Evolutionary conservation across 1,140 invertebrate species (phyloP), one percentile per base, ranked within the genome.

Genomic region (Phthorimaea operculella): DNA sequence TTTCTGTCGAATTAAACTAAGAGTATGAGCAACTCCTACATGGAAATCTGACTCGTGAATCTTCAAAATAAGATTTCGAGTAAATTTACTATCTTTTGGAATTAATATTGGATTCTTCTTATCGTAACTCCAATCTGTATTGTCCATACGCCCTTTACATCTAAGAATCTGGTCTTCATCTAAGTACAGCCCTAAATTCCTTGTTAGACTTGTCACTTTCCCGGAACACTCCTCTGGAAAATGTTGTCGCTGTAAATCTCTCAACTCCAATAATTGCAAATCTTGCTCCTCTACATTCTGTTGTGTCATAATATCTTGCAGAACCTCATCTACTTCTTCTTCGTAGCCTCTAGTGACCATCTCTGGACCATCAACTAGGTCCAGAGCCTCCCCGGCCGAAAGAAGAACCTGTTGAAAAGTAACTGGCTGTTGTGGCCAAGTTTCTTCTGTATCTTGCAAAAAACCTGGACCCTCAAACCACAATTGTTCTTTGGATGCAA

Each of bases 41-140:
- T 57, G 55, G 45, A 52, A 57, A 16, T 57, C 48, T 12, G 47
- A 28, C n/a, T 48, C 34, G n/a, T 52, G 51, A n/a, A 9, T 52
- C 10, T 34, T 34, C n/a, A 34, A 4, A 14, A 57, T 57, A 9
- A 52, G 33, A 4, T 48, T 17, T 1, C 15, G 9, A n/a, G 55
- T 52, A 11, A 52, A 36, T 3, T 16, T 10, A 18, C 49, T 17
- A 5, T 52, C 16, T 48, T 49, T 57, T 11, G 55, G 55, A n/a
- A 52, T 34, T 4, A 57, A 15, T n/a, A 53, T 49, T 8, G 56
- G 56, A 53, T 58, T 15, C 12, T 58, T 58, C 11, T 11, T 28
- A 0, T 58, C 56, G 15, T 52, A 53, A n/a, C 42, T 10, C 34
- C 17, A 49, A 11, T 52, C 15, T 10, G 51, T 36, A 12, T 42